Base-by-base conservation (phyloP, 2,888 invertebrate genomes). In the Caenorhabditis zanzibari region DNA sequence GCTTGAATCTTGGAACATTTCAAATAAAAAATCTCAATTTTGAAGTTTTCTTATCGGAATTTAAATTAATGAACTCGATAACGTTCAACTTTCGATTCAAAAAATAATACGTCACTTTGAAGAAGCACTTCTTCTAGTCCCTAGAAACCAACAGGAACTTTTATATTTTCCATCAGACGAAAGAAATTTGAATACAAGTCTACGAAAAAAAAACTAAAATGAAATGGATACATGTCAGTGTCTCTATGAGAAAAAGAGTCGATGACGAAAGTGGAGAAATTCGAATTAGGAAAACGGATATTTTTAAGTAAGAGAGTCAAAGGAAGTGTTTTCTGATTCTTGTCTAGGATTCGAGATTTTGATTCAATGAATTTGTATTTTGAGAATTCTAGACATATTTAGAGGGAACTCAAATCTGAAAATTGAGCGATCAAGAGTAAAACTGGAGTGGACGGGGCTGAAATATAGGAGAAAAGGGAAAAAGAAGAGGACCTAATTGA, bases 271-370 rank as follows among this genome's bases (percentile, higher is more conserved):
- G 52, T 52, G 24, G 49, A 61, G 41, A 61, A 35, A 73, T 73
- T 73, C 52, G 73, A 73, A 73, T 73, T 73, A 59, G 72, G 61
- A 38, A 61, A 63, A 63, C 73, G 73, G 73, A 73, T 73, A 52
- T 63, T 38, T 61, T 47, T n/a, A n/a, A n/a, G 24, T 28, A 1
- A 16, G 24, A n/a, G 47, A n/a, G 24, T 24, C 44, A 28, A 19
- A 3, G 26, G 35, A 24, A 38, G n/a, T 52, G 26, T 26, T 26
- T 54, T 12, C 16, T 38, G 22, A 49, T n/a, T n/a, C n/a, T n/a
- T n/a, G n/a, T n/a, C n/a, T n/a, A n/a, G n/a, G n/a, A n/a, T 19
- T 59, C 26, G 0, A 38, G 38, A 9, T 22, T 35, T 35, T 2
- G 3, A 32, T 28, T 58, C n/a, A 32, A 59, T 35, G 5, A n/a